phyloP scores from a whole-genome alignment of 64 coral and sea anemone species.

The Montipora sp. region DNA sequence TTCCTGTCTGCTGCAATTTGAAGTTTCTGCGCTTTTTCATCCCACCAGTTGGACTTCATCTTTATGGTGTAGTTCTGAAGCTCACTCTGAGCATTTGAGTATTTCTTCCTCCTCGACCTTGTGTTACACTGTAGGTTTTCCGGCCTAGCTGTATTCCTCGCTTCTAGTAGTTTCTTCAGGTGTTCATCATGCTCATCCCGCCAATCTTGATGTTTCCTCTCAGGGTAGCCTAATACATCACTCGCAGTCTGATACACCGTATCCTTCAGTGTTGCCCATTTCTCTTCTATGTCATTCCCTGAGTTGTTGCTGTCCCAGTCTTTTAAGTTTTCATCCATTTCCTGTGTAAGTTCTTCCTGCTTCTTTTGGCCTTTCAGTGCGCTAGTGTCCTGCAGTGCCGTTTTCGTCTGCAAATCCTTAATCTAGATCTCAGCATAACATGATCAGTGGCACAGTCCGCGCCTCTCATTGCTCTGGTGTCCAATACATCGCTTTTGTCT shows the following conservation, averaged over 20 bases:
- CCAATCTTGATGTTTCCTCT: constrained; percentile 35
- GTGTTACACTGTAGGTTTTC: no score
- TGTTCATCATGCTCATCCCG: constrained; percentile 32
- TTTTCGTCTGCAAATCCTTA: background rate
- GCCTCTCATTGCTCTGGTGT: constrained; percentile 33
- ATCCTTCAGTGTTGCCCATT: constrained; percentile 8
- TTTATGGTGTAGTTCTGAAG: no score
- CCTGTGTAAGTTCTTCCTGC: no score
- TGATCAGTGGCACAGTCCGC: constrained; percentile 40
- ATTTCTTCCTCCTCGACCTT: no score
- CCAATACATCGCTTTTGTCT: background rate
- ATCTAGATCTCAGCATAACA: background rate
- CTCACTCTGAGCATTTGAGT: no score
- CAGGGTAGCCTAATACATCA: background rate
- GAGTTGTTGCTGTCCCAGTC: background rate
- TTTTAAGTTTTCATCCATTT: no score
- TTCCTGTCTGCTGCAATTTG: no score
- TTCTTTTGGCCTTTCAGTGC: no score
- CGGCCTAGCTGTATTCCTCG: constrained; percentile 4
- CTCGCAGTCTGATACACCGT: background rate
- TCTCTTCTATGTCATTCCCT: background rate
- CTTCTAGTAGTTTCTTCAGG: constrained; percentile 1
- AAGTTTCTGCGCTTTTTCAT: no score
- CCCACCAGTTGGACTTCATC: no score
- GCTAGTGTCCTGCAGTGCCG: background rate